These are phyloP conservation scores for Barnardius zonarius DNA, from an alignment of 2,113 vertebrate genomes.

Conservation along the genomic window DNA sequence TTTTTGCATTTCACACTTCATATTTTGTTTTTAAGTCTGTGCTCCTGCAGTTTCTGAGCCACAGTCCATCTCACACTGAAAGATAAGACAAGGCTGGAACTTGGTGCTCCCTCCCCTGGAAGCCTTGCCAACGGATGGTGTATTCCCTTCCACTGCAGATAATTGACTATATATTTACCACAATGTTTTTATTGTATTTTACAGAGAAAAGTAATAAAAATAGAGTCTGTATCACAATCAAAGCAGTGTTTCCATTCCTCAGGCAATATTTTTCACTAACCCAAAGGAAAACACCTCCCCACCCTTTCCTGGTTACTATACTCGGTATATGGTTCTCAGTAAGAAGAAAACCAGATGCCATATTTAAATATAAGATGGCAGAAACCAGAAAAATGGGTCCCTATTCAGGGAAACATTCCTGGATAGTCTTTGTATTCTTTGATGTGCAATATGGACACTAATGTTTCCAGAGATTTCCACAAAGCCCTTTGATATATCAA, in stretches of 20 bases:
- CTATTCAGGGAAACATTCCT: background rate
- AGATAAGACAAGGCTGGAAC: background rate
- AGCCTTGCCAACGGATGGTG: background rate
- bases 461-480: background rate
- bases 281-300: slow-evolving; percentile 41
- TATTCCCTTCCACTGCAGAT: slow-evolving; percentile 19
- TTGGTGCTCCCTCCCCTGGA: background rate
- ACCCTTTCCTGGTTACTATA: slow-evolving; percentile 35
- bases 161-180: slow-evolving; percentile 31
- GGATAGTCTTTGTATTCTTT: background rate
- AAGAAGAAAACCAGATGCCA: slow-evolving; percentile 56
- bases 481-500: background rate
- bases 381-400: background rate
- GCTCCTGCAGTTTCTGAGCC: background rate
- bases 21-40: background rate
- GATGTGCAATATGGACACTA: background rate
- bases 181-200: slow-evolving; percentile 52
- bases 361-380: slow-evolving; percentile 38
- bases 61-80: background rate
- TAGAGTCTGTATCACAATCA: slow-evolving; percentile 16
- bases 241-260: slow-evolving; percentile 57
- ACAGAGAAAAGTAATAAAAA: slow-evolving; percentile 47
- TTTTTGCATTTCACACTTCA: background rate
- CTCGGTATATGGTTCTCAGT: background rate
- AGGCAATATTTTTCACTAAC: slow-evolving; percentile 38